A percentile compares a stretch with the other conserved stretches of the same genome.
phyloP scores from a whole-genome alignment of 2,797 vertebrate species.

The Peromyscus eremicus region DNA sequence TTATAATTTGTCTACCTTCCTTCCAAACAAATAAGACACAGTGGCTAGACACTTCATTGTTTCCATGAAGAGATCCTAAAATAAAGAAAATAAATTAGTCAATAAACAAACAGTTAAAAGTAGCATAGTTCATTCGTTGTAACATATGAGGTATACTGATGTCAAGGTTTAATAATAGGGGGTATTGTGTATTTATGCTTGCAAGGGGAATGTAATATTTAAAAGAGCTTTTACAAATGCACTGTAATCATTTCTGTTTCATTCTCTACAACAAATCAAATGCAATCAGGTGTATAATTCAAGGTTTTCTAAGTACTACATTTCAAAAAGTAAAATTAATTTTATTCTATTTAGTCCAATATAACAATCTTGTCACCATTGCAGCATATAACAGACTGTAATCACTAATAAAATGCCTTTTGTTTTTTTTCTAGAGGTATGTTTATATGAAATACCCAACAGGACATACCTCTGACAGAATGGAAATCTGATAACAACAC shows the following conservation, averaged over 20 bases:
- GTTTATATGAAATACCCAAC: background rate
- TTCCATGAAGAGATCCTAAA: background rate
- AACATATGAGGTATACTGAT: background rate
- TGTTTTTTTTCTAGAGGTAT: background rate
- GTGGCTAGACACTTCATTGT: too few relatives aligned
- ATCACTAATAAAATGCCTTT: constrained; percentile 4
- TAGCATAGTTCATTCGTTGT: background rate
- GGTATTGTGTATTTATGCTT: background rate
- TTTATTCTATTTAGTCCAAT: background rate
- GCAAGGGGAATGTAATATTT: background rate
- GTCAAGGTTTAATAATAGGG: background rate
- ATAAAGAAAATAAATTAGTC: background rate
- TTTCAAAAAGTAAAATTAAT: constrained; percentile 33
- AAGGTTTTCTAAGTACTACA: background rate
- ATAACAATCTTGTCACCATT: background rate
- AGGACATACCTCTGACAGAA: background rate
- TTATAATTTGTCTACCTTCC: background rate
- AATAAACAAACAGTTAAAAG: background rate
- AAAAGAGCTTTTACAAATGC: constrained; percentile 1
- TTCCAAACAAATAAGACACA: background rate
- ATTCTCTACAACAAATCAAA: background rate
- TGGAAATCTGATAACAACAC: background rate
- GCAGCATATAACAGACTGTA: background rate
- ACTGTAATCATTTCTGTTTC: background rate
- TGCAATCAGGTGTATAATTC: background rate